Evolutionary conservation across 2,888 invertebrate species (phyloP), one percentile per base, ranked within the genome.

Genomic region (Ectropis crepuscularia): DNA sequence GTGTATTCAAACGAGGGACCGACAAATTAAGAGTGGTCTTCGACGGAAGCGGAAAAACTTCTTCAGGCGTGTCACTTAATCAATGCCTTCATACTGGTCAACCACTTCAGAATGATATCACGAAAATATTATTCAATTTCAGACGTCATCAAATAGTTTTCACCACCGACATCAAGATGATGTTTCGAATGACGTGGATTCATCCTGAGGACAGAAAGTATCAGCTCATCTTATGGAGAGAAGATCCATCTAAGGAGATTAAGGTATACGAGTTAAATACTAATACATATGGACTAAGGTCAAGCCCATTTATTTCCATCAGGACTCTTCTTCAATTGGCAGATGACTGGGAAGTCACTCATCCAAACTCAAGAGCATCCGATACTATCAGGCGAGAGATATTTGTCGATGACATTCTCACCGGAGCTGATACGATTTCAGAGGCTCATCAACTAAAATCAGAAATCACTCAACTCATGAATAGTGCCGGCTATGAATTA

Each of bases 181-280:
- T 7, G 12, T 46, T n/a, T n/a, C n/a, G n/a, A n/a, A n/a, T n/a
- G n/a, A n/a, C n/a, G n/a, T n/a, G n/a, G n/a, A n/a, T n/a, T 46
- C 46, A 46, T 12, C 46, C 46, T 7, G 11, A 9, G 10, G 46
- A 46, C 46, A 7, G 46, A 12, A 46, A 16, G 10, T 46, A 46
- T 46, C 46, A 46, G 12, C 46, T 46, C 8, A 46, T 46, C 6
- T 8, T 46, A 5, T 46, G 46, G 46, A 9, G 46, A 6, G 8
- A 5, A 2, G 12, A 41, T 6, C 12, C 51, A 5, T 51, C 51
- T 16, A 2, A 51, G 2, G 0, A 4, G 16, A 1, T 51, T 5
- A 51, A 51, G 41, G 51, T 51, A 51, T 51, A 41, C n/a, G 51
- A 51, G 16, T 51, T 55, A 12, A 55, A 55, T 55, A 57, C 49